phyloP scores from a whole-genome alignment of 2,797 vertebrate species.

The Falco berigora region DNA sequence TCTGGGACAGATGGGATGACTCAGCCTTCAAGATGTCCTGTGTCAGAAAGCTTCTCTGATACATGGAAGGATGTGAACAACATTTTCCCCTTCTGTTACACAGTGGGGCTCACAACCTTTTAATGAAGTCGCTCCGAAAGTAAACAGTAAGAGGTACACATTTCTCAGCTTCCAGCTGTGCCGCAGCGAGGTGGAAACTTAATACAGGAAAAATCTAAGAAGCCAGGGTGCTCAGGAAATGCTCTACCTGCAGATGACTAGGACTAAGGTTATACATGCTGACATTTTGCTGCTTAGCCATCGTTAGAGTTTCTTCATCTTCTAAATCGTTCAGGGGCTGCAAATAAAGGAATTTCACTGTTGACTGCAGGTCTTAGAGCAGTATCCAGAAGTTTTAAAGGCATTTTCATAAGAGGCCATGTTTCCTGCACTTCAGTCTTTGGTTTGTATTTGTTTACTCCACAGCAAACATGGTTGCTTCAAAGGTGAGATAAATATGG shows the following conservation, averaged over 20 bases:
- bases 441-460: not conserved
- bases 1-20: slow-evolving; percentile 56
- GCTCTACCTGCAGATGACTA: not conserved
- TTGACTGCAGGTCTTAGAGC: not conserved
- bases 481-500: not conserved
- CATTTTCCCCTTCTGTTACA: slow-evolving; percentile 40
- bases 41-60: slow-evolving; percentile 23
- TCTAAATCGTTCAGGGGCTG: not conserved
- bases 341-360: not conserved
- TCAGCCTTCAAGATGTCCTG: slow-evolving; percentile 40
- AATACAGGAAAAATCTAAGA: not conserved
- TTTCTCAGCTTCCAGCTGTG: slow-evolving; percentile 39
- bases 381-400: not conserved
- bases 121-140: slow-evolving; percentile 33
- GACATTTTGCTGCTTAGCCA: not conserved
- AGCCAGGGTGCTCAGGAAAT: not conserved
- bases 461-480: not conserved
- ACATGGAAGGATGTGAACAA: slow-evolving; percentile 36
- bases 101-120: slow-evolving; percentile 27
- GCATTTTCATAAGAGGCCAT: not conserved
- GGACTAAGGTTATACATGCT: not conserved
- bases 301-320: not conserved
- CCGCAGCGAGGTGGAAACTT: not conserved
- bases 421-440: not conserved
- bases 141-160: slow-evolving; percentile 18